These are phyloP conservation scores for Cinclus mexicanus DNA, from an alignment of 2,113 vertebrate species.

Conservation along the genomic window DNA sequence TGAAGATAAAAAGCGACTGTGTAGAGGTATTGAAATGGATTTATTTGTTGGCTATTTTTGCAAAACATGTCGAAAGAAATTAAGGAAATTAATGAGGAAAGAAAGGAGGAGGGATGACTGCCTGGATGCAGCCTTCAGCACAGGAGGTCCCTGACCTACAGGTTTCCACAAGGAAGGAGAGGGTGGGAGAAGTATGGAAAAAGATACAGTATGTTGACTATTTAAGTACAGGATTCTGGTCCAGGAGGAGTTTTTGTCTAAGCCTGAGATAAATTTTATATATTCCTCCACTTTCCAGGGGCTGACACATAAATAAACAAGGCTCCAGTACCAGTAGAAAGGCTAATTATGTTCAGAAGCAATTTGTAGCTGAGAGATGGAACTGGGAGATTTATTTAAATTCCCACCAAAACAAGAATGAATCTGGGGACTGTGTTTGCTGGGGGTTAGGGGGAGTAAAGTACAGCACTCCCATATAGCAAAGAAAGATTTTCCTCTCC, in stretches of 20 bases:
- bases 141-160: fast-evolving
- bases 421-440: not conserved
- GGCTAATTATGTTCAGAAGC: not conserved
- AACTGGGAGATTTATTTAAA: not conserved
- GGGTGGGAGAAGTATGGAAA: not conserved
- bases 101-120: not conserved
- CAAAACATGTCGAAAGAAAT: not conserved
- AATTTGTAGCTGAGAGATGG: not conserved
- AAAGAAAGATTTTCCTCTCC: not conserved
- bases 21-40: not conserved
- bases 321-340: not conserved
- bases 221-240: not conserved
- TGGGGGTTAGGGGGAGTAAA: not conserved
- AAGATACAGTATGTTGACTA: not conserved
- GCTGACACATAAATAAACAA: not conserved
- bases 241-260: not conserved
- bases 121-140: not conserved
- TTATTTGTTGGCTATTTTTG: not conserved
- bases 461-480: not conserved
- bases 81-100: not conserved
- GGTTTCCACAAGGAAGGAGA: not conserved
- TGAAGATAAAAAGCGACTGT: not conserved
- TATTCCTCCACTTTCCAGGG: not conserved
- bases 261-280: not conserved
- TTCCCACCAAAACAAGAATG: not conserved